These are phyloP conservation scores for Ostrea denselamellosa DNA, from an alignment of 1,140 invertebrate genomes.

Conservation along the genomic window DNA sequence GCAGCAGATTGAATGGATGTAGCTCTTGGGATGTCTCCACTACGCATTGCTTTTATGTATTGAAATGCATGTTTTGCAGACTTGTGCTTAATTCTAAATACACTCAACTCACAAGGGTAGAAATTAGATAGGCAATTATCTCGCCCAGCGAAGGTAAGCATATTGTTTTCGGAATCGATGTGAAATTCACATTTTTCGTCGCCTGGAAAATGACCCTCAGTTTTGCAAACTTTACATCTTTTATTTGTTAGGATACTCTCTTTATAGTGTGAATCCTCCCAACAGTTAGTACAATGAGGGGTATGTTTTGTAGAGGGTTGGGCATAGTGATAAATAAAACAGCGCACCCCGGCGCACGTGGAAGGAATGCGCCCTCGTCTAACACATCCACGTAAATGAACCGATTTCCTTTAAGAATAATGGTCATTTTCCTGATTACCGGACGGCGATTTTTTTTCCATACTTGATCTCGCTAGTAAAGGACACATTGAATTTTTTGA, in stretches of 20 bases:
- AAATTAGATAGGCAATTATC: background rate
- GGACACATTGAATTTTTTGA: background rate
- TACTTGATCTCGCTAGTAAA: background rate
- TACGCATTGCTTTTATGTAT: too few species aligned
- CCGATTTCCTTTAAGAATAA: background rate
- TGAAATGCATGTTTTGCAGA: too few species aligned
- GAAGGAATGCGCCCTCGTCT: too few species aligned
- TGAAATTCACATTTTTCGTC: background rate
- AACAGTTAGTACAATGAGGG: constrained; percentile 9
- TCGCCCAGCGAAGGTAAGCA: background rate
- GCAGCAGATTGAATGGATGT: too few species aligned
- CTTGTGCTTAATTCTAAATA: too few species aligned
- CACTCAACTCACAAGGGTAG: too few species aligned
- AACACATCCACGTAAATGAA: constrained; percentile 20
- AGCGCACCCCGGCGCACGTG: too few species aligned
- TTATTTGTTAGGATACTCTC: background rate
- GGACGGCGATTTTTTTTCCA: background rate
- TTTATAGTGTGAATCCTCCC: background rate
- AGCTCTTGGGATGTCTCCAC: too few species aligned
- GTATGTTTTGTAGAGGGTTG: background rate
- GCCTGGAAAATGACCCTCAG: background rate
- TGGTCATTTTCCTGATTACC: too few species aligned
- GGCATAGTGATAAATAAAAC: too few species aligned
- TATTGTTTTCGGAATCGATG: background rate
- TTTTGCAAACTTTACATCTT: too few species aligned